Base-by-base conservation (phyloP, 2,113 vertebrate genomes). In the Onychostoma macrolepis region DNA sequence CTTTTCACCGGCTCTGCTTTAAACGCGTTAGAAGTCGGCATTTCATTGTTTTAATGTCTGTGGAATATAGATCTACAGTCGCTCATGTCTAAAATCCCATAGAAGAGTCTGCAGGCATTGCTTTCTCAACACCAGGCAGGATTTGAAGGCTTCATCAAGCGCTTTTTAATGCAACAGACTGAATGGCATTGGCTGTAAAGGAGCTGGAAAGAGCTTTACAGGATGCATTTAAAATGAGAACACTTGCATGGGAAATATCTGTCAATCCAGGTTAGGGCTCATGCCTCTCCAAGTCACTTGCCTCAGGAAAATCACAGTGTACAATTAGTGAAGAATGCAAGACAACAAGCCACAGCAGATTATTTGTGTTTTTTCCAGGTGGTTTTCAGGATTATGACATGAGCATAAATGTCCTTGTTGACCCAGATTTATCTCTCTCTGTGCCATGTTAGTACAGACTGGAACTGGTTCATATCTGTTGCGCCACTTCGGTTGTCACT, bases 321-420 rank as follows among this genome's bases (percentile, higher is more conserved):
- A 8, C 6, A 8, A 45, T 75, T 75, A 75, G 24, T 6, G 24
- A 76, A 76, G 41, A 48, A 76, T 48, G n/a, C 72, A 76, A 4
- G 41, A 76, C 6, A 17, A n/a, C 72, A 76, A 45, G 72, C n/a
- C 72, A 48, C 72, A 8, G 41, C 72, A 76, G 72, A 76, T 76
- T 26, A 24, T 76, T 11, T 26, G 72, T 38, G 38, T 33, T 30
- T 69, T 69, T n/a, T 43, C 33, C 38, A 75, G 21, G 26, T 75
- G 67, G 12, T 43, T 48, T 76, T 76, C 72, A 26, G 41, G 24
- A 43, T 75, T 45, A n/a, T n/a, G n/a, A n/a, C n/a, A n/a, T n/a
- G n/a, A n/a, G n/a, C n/a, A n/a, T n/a, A n/a, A n/a, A n/a, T n/a
- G n/a, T n/a, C n/a, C n/a, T n/a, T n/a, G n/a, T n/a, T 45, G 72